Base-by-base conservation (phyloP, 2,797 vertebrate genomes). In the Diplodus puntazzo region DNA sequence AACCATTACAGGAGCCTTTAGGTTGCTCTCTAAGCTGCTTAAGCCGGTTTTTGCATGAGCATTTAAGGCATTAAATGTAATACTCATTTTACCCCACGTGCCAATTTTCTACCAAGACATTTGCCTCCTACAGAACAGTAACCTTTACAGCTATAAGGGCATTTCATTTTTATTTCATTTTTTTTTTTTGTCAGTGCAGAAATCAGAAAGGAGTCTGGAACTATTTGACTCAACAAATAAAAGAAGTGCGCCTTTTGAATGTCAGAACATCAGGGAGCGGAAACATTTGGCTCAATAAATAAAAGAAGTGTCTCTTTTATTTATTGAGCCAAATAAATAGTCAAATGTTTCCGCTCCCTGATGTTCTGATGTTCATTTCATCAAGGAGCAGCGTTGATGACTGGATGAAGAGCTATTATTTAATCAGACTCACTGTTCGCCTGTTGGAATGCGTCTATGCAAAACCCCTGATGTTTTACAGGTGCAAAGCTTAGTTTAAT, bases 21-120 rank as follows among this genome's bases (percentile, higher is more conserved):
- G 11, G 25, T 54, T 42, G 23, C 50, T 20, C 12, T 50, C 60
- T 39, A 39, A 39, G 39, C 39, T 39, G 39, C 9, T 39, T 66
- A 73, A 65, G 10, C 65, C 46, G 14, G 6, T 12, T 66, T 30
- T 69, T 72, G 18, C 23, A 23, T 25, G 16, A 20, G 30, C 27
- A 57, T 67, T 75, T 62, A 62, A 62, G 60, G 18, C 39, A 60
- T 75, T 70, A 65, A 45, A 55, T 14, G 1, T 46, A 52, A 69
- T 82, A 74, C 7, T 48, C 0, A 46, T 75, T 64, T 49, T 30
- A 52, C 11, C 5, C 2, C 21, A 4, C 14, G 4, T 52, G 18
- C 16, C 2, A 46, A 25, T 39, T 66, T 59, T 43, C 27, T 55
- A 14, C 42, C 13, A 55, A 43, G 16, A 12, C 10, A 11, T 13